Conservation (phyloP, 92 coral and sea anemone species). For the Phenganax subtilis region DNA sequence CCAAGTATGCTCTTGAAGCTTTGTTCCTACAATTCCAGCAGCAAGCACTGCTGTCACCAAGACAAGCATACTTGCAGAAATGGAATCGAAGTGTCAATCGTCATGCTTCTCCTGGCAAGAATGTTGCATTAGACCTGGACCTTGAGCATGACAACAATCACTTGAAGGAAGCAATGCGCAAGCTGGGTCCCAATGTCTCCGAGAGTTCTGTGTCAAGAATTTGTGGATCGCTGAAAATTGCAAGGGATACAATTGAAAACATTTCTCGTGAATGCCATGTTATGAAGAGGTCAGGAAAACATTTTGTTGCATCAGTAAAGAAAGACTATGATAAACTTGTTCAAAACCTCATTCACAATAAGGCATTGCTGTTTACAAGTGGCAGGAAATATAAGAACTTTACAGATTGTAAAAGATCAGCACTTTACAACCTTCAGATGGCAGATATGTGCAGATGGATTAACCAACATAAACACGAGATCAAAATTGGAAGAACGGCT, state of each 20-base stretch:
- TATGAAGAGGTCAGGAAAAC: constrained; percentile 43
- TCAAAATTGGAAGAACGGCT: constrained; percentile 43
- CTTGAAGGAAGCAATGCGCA: constrained; percentile 22
- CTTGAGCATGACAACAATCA: constrained; percentile 46
- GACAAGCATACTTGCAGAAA: constrained; percentile 37
- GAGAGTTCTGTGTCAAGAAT: constrained; percentile 36
- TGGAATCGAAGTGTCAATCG: constrained; percentile 34
- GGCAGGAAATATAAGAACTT: constrained; percentile 42
- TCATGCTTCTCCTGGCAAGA: constrained; percentile 23
- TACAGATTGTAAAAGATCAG: constrained; percentile 13
- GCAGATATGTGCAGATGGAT: constrained; percentile 49
- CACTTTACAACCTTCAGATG: constrained; percentile 17
- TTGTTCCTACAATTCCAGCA: constrained; percentile 41
- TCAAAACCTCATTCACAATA: constrained; percentile 24
- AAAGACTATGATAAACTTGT: constrained; percentile 37
- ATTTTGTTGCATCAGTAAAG: constrained; percentile 27
- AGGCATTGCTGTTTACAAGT: constrained; percentile 29
- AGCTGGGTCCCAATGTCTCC: constrained; percentile 7
- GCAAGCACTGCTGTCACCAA: constrained; percentile 30
- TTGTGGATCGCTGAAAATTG: constrained; percentile 23
- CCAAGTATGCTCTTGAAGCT: constrained; percentile 49
- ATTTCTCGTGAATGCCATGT: constrained; percentile 22
- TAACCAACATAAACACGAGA: constrained; percentile 43
- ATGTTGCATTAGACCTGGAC: constrained; percentile 45
- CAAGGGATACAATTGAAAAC: constrained; percentile 25